These are phyloP conservation scores for Campopleginae sp. DNA, from an alignment of 2,888 invertebrate genomes.

Conservation along the genomic window DNA sequence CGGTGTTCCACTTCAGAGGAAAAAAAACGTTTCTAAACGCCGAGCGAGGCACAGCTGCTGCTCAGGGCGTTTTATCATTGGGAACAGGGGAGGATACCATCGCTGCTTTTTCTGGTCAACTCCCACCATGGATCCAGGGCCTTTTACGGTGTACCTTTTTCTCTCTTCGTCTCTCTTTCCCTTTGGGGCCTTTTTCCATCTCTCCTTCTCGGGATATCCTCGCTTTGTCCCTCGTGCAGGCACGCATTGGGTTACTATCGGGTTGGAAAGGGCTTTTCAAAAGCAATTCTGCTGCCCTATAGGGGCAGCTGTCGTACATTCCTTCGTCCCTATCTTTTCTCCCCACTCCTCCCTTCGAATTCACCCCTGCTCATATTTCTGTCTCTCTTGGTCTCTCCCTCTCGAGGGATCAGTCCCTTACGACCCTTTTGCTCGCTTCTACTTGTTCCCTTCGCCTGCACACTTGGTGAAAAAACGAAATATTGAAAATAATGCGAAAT, in stretches of 20 bases:
- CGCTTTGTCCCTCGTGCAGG: conserved; percentile 35
- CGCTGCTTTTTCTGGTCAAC: conserved; percentile 50
- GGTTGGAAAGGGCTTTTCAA: conserved; percentile 74
- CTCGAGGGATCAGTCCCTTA: conserved; percentile 1
- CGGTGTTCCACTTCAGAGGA: conserved; percentile 51
- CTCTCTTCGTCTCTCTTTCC: conserved; percentile 30
- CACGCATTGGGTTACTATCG: conserved; percentile 74
- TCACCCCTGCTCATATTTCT: conserved; percentile 44
- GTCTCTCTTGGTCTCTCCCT: conserved; percentile 34
- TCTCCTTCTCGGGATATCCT: conserved; percentile 23
- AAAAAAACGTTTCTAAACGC: conserved; percentile 47
- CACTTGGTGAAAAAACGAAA: neutral
- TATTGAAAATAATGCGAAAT: neutral
- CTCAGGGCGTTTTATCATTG: conserved; percentile 71
- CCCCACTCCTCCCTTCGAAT: conserved; percentile 53
- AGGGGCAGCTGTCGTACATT: conserved; percentile 80
- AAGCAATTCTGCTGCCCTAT: conserved; percentile 74
- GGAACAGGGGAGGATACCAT: conserved; percentile 73
- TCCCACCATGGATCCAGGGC: conserved; percentile 35
- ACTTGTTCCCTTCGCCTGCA: neutral
- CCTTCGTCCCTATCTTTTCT: conserved; percentile 72
- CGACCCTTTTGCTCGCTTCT: conserved; percentile 5
- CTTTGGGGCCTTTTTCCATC: conserved; percentile 21
- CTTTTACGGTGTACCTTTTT: conserved; percentile 28
- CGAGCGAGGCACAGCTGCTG: conserved; percentile 71